A percentile compares a stretch with the other conserved stretches of the same genome.
Evolutionary conservation across 2,888 invertebrate genomes (phyloP).

Genomic region (Hipparchia sbordonii): DNA sequence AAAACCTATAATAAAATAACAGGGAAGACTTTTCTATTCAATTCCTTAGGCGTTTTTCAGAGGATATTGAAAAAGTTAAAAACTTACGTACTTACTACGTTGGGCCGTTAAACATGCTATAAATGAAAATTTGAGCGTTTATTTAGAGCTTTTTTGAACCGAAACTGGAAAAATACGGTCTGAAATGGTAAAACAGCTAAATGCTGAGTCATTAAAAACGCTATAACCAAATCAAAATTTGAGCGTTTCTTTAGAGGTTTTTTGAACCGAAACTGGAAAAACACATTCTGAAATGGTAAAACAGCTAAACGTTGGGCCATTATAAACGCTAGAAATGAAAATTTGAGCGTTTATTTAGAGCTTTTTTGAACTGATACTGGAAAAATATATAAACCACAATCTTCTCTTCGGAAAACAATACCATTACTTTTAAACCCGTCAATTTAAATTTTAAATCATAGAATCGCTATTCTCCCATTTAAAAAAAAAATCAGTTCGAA

Average conservation of each 20-base stretch:
- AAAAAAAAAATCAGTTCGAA: background rate
- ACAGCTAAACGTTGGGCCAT: background rate
- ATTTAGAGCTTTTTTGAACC: background rate
- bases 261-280: background rate
- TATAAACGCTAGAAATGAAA: background rate
- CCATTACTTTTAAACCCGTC: too few relatives aligned
- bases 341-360: background rate
- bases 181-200: too few relatives aligned
- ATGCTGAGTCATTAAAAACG: background rate
- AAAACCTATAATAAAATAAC: background rate
- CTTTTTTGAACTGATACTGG: background rate
- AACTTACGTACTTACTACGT: background rate
- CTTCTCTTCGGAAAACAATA: too few relatives aligned
- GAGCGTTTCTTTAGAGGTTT: background rate
- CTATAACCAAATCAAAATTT: background rate
- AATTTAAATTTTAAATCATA: too few relatives aligned
- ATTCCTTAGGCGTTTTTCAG: background rate
- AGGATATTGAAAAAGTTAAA: background rate
- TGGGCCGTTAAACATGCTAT: background rate
- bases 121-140: background rate
- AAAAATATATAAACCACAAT: too few relatives aligned
- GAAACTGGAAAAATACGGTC: too few relatives aligned
- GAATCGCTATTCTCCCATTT: background rate
- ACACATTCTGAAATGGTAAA: too few relatives aligned
- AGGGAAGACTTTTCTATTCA: conserved; percentile 1